phyloP scores from a whole-genome alignment of 2,797 vertebrate genomes.

The Staurois parvus region DNA sequence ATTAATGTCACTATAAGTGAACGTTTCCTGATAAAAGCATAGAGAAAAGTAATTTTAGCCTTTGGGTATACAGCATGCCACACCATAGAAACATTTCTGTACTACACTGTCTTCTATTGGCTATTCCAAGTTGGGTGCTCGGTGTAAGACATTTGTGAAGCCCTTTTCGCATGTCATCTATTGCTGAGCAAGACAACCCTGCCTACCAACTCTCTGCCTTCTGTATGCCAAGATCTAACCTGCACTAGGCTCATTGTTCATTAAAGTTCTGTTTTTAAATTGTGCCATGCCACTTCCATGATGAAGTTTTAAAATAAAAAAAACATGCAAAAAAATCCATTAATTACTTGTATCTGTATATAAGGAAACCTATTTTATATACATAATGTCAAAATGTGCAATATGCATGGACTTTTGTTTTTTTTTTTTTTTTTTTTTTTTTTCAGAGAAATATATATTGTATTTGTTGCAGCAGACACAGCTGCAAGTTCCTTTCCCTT shows the following conservation, averaged over 20 bases:
- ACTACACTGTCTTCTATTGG: not conserved
- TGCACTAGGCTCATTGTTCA: slow-evolving; percentile 20
- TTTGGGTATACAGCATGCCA: not conserved
- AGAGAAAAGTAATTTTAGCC: not conserved
- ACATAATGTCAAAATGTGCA: slow-evolving; percentile 63
- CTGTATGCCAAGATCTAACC: slow-evolving; percentile 51
- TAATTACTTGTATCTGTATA: slow-evolving; percentile 59
- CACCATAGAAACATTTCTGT: not conserved
- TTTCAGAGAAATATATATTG: slow-evolving; percentile 61
- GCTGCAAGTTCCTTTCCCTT: slow-evolving; percentile 36
- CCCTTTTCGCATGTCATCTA: not conserved
- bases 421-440: slow-evolving; percentile 45
- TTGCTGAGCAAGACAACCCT: too few species aligned
- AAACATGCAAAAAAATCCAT: slow-evolving; percentile 21
- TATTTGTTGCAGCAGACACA: slow-evolving; percentile 58
- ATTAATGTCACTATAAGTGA: too few species aligned
- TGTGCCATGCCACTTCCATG: slow-evolving; percentile 54
- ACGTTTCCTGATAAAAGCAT: not conserved
- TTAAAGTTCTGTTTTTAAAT: slow-evolving; percentile 25
- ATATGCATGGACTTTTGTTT: slow-evolving; percentile 60
- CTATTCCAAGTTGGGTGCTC: not conserved
- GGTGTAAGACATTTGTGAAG: not conserved
- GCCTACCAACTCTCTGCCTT: slow-evolving; percentile 39
- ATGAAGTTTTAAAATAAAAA: slow-evolving; percentile 1
- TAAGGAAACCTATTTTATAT: slow-evolving; percentile 62